Percentiles rank a stretch among this genome's conserved stretches.
phyloP scores from a whole-genome alignment of 2,888 invertebrate genomes.

The Orthosia incerta region DNA sequence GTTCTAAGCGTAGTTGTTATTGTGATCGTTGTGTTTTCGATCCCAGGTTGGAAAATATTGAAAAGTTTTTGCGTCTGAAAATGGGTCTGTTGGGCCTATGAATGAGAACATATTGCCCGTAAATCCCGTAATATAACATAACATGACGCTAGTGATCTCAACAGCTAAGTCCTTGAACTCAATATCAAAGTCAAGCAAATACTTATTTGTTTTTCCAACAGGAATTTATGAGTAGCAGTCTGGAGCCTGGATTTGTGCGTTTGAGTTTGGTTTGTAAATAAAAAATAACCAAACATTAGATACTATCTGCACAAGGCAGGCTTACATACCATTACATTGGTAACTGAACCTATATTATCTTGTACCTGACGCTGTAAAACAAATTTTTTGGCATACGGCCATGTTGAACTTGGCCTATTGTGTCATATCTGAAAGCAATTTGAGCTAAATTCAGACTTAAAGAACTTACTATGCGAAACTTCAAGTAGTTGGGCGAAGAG shows the following conservation, averaged over 20 bases:
- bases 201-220: too few species aligned
- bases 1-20: neutral
- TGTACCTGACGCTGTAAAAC: neutral
- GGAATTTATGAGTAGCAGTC: neutral
- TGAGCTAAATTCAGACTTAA: neutral
- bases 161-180: too few species aligned
- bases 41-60: neutral
- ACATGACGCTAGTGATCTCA: too few species aligned
- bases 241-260: neutral
- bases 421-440: neutral
- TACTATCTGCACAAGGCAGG: neutral
- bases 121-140: too few species aligned
- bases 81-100: too few species aligned
- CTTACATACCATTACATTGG: neutral
- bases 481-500: neutral
- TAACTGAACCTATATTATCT: neutral
- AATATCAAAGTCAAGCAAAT: too few species aligned
- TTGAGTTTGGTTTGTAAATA: too few species aligned
- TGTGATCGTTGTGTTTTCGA: neutral
- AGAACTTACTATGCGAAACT: neutral
- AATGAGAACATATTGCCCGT: too few species aligned
- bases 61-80: neutral
- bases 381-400: neutral
- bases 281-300: neutral
- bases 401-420: neutral